These are phyloP conservation scores for Saxicola maurus DNA, from an alignment of 2,797 vertebrate species.

Conservation along the genomic window DNA sequence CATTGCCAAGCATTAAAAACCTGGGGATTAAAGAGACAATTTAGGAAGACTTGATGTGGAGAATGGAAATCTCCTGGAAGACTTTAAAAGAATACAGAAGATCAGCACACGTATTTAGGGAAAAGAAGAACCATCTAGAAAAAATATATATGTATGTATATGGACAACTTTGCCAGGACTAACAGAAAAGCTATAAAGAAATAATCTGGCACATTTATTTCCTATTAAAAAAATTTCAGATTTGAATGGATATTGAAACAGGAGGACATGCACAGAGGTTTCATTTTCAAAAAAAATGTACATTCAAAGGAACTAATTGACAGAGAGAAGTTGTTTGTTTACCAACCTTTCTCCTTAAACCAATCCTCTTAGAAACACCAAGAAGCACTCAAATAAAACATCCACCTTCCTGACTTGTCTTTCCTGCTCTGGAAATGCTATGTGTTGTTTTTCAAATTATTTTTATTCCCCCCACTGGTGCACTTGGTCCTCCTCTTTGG, in stretches of 20 bases:
- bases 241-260: background rate
- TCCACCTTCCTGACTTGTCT: background rate
- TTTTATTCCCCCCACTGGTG: fast-evolving
- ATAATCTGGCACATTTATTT: background rate
- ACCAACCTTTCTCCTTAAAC: background rate
- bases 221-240: background rate
- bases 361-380: background rate
- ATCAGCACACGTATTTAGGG: background rate
- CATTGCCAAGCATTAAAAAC: constrained; percentile 57
- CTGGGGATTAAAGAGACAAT: constrained; percentile 64
- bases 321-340: background rate
- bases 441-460: background rate
- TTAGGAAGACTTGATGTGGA: constrained; percentile 53
- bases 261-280: background rate
- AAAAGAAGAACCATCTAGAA: background rate
- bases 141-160: background rate
- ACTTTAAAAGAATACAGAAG: constrained; percentile 30
- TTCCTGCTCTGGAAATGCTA: background rate
- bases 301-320: background rate
- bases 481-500: background rate
- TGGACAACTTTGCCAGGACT: background rate
- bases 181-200: background rate
- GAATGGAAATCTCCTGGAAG: constrained; percentile 59
- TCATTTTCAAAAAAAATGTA: background rate
- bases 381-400: background rate